These are phyloP conservation scores for Pachliopta kotzebuea DNA, from an alignment of 2,888 invertebrate genomes.

Conservation along the genomic window DNA sequence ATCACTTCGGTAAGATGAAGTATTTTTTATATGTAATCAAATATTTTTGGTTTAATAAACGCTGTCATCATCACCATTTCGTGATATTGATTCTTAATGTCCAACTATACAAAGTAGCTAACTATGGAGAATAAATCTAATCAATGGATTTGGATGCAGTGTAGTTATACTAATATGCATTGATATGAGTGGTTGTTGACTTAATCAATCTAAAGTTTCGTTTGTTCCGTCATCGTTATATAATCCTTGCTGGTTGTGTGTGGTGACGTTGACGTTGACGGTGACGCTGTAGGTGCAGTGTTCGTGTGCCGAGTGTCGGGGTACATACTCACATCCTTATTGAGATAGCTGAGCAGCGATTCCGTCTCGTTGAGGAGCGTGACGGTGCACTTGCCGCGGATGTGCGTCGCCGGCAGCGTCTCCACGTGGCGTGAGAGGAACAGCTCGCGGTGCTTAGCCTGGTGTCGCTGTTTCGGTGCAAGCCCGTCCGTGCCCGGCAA, in stretches of 20 bases:
- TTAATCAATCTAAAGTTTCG: too few relatives aligned
- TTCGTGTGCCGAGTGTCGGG: slow-evolving; percentile 32
- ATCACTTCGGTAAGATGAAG: not conserved
- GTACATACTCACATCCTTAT: slow-evolving; percentile 92
- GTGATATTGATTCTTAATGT: too few relatives aligned
- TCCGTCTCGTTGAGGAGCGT: slow-evolving; percentile 99
- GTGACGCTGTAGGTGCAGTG: not conserved
- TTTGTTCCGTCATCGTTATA: too few relatives aligned
- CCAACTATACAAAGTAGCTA: not conserved
- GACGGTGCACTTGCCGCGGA: slow-evolving; percentile 99
- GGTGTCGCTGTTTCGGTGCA: slow-evolving; percentile 93
- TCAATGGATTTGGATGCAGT: not conserved
- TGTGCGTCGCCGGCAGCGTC: slow-evolving; percentile 98
- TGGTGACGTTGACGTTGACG: not conserved
- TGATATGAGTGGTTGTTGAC: not conserved
- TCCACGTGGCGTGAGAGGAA: slow-evolving; percentile 99
- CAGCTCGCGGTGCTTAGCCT: slow-evolving; percentile 98
- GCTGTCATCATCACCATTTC: too few relatives aligned
- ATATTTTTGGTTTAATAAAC: too few relatives aligned
- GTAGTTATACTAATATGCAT: not conserved
- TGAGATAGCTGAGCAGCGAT: slow-evolving; percentile 96
- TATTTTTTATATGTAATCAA: too few relatives aligned
- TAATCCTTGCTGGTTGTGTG: not conserved
- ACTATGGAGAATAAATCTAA: not conserved
- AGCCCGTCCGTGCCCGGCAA: slow-evolving; percentile 83